Evolutionary conservation across 2,113 vertebrate species (phyloP).

Genomic region (Peucedramus taeniatus): DNA sequence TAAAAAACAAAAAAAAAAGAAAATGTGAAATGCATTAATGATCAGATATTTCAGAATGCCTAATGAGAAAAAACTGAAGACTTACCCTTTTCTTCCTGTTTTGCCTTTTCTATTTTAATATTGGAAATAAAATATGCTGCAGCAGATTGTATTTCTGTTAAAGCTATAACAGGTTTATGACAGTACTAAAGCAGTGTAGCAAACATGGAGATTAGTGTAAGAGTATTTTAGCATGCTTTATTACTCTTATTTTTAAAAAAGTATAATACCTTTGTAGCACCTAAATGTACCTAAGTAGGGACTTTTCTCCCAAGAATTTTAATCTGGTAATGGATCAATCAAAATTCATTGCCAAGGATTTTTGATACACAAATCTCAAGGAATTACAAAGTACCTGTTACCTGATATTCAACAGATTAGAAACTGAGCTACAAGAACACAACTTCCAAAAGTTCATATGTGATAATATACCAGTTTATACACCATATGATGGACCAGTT

Average conservation of each 20-base stretch:
- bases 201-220: conserved; percentile 61
- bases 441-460: background rate
- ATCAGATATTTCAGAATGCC: conserved; percentile 12
- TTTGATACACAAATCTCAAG: conserved; percentile 27
- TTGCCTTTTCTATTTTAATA: conserved; percentile 33
- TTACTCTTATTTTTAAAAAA: conserved; percentile 51
- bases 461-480: background rate
- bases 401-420: background rate
- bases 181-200: conserved; percentile 55
- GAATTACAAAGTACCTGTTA: conserved; percentile 29
- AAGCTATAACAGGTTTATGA: conserved; percentile 64
- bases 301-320: conserved; percentile 8
- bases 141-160: conserved; percentile 63
- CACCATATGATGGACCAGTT: background rate
- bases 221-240: conserved; percentile 35
- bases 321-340: background rate
- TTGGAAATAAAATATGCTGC: conserved; percentile 55
- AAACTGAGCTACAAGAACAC: background rate
- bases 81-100: background rate
- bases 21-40: background rate
- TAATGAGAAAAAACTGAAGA: background rate
- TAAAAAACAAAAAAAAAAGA: background rate
- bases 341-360: conserved; percentile 4
- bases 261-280: conserved; percentile 39
- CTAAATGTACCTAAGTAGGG: conserved; percentile 15